These are phyloP conservation scores for Gonatopus flavifemur DNA, from an alignment of 1,140 invertebrate species.

Conservation along the genomic window DNA sequence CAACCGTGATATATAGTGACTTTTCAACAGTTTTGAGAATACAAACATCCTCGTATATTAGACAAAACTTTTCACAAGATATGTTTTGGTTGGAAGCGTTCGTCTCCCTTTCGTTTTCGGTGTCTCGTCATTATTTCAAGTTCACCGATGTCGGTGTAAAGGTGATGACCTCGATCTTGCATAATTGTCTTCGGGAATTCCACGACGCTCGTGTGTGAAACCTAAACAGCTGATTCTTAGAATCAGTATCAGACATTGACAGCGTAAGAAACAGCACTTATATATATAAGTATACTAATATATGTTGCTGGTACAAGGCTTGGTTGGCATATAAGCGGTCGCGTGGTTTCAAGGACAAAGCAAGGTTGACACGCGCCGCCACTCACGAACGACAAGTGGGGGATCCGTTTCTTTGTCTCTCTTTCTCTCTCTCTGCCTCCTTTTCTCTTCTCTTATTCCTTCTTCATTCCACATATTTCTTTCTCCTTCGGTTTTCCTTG, in stretches of 20 bases:
- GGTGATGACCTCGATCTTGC: background rate
- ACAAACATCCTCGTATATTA: too few species aligned
- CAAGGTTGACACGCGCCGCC: conserved; percentile 58
- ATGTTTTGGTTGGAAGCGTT: too few species aligned
- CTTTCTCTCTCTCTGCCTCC: conserved; percentile 12
- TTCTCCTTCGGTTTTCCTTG: conserved; percentile 6
- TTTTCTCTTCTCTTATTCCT: background rate
- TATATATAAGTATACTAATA: too few species aligned
- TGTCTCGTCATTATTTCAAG: too few species aligned
- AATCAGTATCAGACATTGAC: too few species aligned
- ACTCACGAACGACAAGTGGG: conserved; percentile 42
- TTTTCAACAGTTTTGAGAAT: too few species aligned
- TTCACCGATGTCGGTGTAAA: too few species aligned
- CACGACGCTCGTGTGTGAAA: background rate
- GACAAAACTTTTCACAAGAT: too few species aligned
- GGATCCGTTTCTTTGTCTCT: conserved; percentile 6
- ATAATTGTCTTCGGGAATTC: background rate
- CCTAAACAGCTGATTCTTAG: conserved; percentile 36
- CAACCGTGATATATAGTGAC: too few species aligned
- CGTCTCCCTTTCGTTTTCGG: background rate
- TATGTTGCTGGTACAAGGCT: conserved; percentile 26
- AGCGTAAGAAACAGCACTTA: conserved; percentile 24
- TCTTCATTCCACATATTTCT: conserved; percentile 5
- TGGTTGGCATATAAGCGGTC: conserved; percentile 45
- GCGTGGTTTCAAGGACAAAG: conserved; percentile 57